phyloP scores from a whole-genome alignment of 1,140 invertebrate species.

The Trichonephila inaurata region DNA sequence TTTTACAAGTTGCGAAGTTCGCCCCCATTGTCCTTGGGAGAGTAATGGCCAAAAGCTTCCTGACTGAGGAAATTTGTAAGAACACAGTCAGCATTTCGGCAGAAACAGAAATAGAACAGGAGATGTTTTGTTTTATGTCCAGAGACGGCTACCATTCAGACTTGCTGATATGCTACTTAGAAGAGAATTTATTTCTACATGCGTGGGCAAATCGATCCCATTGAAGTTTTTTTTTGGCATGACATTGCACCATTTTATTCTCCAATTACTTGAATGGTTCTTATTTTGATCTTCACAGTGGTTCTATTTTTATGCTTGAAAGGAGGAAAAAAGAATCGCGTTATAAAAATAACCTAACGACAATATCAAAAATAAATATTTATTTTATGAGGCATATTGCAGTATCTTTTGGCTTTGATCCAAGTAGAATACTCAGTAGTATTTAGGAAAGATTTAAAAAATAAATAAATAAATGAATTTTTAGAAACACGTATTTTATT shows the following conservation, averaged over 20 bases:
- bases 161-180: neutral
- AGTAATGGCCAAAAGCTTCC: neutral
- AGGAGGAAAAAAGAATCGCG: too few species aligned
- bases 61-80: constrained; percentile 12
- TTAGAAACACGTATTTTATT: too few species aligned
- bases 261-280: neutral
- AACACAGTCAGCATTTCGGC: neutral
- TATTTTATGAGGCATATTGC: too few species aligned
- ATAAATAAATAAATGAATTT: too few species aligned
- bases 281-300: too few species aligned
- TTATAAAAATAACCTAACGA: too few species aligned
- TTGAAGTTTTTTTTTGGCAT: neutral
- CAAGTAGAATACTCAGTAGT: too few species aligned
- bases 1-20: neutral
- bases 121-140: constrained; percentile 5
- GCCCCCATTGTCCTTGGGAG: neutral
- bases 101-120: neutral
- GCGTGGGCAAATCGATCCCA: neutral
- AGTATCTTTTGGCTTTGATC: too few species aligned
- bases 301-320: too few species aligned
- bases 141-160: neutral
- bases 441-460: too few species aligned
- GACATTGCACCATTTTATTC: neutral
- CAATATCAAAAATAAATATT: too few species aligned
- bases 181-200: constrained; percentile 7